These are phyloP conservation scores for Gavialis gangeticus DNA, from an alignment of 2,113 vertebrate species.

Conservation along the genomic window DNA sequence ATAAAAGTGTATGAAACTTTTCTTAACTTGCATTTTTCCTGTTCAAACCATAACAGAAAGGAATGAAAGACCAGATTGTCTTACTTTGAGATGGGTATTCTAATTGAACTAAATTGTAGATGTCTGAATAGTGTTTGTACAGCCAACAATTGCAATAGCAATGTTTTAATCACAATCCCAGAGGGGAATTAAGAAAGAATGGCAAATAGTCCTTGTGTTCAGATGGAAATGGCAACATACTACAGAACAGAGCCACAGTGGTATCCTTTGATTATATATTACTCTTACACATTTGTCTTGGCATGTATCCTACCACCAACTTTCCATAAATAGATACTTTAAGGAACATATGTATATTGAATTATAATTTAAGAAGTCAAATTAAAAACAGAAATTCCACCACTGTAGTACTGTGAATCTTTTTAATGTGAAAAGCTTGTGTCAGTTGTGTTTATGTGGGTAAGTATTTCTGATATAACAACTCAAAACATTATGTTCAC, in stretches of 20 bases:
- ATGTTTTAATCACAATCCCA: constrained; percentile 18
- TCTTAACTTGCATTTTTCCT: background rate
- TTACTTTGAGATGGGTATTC: background rate
- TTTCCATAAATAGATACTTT: background rate
- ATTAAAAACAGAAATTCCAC: background rate
- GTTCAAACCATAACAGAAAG: background rate
- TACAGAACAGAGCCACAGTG: constrained; percentile 12
- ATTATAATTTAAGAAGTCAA: background rate
- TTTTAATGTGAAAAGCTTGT: background rate
- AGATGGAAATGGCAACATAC: constrained; percentile 40
- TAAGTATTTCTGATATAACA: background rate
- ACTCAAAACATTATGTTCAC: background rate
- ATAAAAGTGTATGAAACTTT: background rate
- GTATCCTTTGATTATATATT: constrained; percentile 18
- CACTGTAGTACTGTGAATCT: rapidly evolving
- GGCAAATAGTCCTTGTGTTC: constrained; percentile 40
- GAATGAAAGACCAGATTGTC: background rate
- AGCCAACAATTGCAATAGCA: background rate
- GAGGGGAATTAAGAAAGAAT: constrained; percentile 54
- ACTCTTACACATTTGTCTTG: background rate
- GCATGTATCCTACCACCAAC: background rate
- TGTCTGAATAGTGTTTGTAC: background rate
- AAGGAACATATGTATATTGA: background rate
- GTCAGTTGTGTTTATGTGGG: background rate
- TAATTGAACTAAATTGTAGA: background rate